Conservation (phyloP, 2,113 vertebrate species). For the Grallaria varia region DNA sequence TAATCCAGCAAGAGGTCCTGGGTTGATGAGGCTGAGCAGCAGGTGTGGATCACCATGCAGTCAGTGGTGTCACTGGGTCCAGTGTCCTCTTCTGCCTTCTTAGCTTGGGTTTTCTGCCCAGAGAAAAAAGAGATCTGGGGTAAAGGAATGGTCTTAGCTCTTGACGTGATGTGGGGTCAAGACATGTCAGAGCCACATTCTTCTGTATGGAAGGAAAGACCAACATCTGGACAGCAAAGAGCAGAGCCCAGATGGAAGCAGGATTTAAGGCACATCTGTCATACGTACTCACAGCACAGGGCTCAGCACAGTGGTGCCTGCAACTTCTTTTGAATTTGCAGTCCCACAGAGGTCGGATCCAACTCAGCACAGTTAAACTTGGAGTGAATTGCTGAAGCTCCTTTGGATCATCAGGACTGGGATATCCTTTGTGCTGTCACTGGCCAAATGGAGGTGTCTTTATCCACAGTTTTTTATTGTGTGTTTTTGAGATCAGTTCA, state of each 20-base stretch:
- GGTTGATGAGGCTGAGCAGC: background rate
- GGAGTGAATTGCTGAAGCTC: background rate
- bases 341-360: background rate
- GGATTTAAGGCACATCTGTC: background rate
- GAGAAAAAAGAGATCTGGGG: fast-evolving
- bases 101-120: background rate
- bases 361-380: background rate
- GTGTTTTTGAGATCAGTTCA: background rate
- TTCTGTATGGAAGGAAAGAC: background rate
- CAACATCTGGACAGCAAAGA: background rate
- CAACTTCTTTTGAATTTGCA: background rate
- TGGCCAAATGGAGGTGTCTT: background rate
- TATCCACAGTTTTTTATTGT: background rate
- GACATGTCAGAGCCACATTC: background rate
- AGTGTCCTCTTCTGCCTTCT: background rate
- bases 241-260: background rate
- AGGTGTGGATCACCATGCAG: fast-evolving
- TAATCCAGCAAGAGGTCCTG: background rate
- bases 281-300: background rate
- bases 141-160: background rate
- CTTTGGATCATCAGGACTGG: background rate
- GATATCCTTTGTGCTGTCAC: background rate
- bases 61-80: fast-evolving
- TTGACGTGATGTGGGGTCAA: background rate
- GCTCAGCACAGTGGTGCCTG: background rate